A percentile compares a stretch with the other conserved stretches of the same genome.
phyloP scores from a whole-genome alignment of 2,888 invertebrate species.

The Aricia artaxerxes region DNA sequence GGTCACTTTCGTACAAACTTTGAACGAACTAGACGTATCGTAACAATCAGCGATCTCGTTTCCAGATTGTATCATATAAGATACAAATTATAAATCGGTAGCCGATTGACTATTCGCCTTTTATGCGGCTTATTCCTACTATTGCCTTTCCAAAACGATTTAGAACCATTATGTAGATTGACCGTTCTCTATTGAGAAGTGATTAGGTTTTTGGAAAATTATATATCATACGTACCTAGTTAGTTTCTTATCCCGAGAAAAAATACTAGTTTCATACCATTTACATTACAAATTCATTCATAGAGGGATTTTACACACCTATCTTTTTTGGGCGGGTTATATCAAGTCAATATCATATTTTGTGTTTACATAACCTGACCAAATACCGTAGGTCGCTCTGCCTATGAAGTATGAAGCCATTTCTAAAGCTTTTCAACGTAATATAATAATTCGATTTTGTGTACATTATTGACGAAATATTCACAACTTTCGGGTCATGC shows the following conservation, averaged over 20 bases:
- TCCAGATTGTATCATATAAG: constrained; percentile 39
- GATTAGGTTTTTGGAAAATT: neutral
- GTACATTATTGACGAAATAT: neutral
- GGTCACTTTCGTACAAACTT: neutral
- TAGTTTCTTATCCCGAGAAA: neutral
- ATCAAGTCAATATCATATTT: too few species aligned
- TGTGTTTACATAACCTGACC: too few species aligned
- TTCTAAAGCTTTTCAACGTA: too few species aligned
- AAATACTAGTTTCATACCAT: neutral
- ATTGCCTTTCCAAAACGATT: constrained; percentile 40
- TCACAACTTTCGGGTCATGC: neutral
- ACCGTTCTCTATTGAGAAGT: constrained; percentile 25
- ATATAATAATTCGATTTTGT: neutral
- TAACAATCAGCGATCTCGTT: constrained; percentile 40
- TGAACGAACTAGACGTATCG: constrained; percentile 20
- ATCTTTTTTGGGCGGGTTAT: too few species aligned
- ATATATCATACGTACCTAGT: neutral
- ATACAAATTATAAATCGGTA: constrained; percentile 41
- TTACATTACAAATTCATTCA: neutral
- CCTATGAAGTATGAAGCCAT: too few species aligned
- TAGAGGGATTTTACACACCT: neutral
- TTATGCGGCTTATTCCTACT: constrained; percentile 39
- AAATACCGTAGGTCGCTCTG: neutral
- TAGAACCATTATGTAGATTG: constrained; percentile 36
- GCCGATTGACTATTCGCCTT: constrained; percentile 37